Conservation (phyloP, 2,888 invertebrate species). For the Eupeodes luniger region DNA sequence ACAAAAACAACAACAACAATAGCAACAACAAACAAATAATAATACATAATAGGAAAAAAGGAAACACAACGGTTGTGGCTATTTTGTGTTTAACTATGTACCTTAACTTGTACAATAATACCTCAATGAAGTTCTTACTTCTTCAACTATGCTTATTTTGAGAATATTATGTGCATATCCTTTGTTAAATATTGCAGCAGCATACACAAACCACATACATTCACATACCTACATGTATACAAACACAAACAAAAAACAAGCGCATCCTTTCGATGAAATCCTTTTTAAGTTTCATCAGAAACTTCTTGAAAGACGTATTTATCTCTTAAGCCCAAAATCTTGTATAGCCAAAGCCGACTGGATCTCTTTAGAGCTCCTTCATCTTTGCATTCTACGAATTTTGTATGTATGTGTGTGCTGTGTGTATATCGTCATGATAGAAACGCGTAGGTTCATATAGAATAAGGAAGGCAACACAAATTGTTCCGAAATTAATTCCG, state of each 20-base stretch:
- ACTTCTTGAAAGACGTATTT: constrained; percentile 54
- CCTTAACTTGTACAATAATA: constrained; percentile 37
- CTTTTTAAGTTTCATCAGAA: constrained; percentile 23
- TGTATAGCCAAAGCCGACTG: constrained; percentile 30
- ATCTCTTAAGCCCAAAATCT: constrained; percentile 55
- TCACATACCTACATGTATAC: not conserved
- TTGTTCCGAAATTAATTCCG: constrained; percentile 26
- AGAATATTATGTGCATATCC: constrained; percentile 24
- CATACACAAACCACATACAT: not conserved
- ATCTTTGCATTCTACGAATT: not conserved
- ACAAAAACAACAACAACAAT: too few relatives aligned
- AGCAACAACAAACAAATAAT: not conserved
- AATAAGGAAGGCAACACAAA: not conserved
- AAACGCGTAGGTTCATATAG: too few relatives aligned
- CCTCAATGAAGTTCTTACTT: constrained; percentile 54
- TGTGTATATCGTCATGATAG: too few relatives aligned
- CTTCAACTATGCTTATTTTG: constrained; percentile 15
- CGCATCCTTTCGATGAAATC: constrained; percentile 22
- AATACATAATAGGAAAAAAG: not conserved
- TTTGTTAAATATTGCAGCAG: not conserved
- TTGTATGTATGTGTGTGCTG: too few relatives aligned
- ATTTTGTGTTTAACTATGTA: constrained; percentile 35
- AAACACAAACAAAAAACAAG: not conserved
- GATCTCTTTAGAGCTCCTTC: constrained; percentile 39
- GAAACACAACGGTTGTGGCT: constrained; percentile 29